Evolutionary conservation across 2,888 invertebrate genomes (phyloP), one percentile per base, ranked within the genome.

Genomic region (Drosophila emarginata): DNA sequence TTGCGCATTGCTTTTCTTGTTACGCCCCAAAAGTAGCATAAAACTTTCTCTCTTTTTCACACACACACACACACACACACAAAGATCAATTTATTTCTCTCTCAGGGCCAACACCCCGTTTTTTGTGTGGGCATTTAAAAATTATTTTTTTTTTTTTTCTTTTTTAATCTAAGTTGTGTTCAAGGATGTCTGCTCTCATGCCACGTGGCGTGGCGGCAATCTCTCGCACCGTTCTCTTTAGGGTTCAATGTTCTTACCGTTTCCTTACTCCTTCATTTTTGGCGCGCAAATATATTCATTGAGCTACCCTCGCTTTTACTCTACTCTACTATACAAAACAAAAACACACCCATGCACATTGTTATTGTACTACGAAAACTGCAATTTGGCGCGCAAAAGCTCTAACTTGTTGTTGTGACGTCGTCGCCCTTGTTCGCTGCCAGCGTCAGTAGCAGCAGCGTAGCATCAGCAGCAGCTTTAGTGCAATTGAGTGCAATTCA

Each of bases 1-100:
- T 79, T 80, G 79, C 81, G 79, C 80, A 78, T 78, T 69, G 67
- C 59, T 32, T 65, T 77, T 45, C 80, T 45, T 45, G 45, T 21
- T 45, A 45, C 45, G 45, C 45, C 45, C 78, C 70, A 72, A 75
- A 75, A 39, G 51, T 57, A 39, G 51, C 54, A 64, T 53, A 51
- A 51, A 21, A 37, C 5, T 57, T 40, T 51, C 58, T 50, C 59
- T 40, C 45, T 12, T 37, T 37, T 37, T 37, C n/a, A 1, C 21
- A 12, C 18, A 45, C 18, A 18, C 45, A 40, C 63, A 51, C 56
- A 53, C 57, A 40, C 6, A 32, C 9, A 32, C 1, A 32, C 32
- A 58, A 11, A 58, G 23, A 59, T 15, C 18, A 18, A 54, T 32
- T 64, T 40, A 32, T 32, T 32, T 36, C 63, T 50, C 26, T 54